Conservation (phyloP, 2,888 invertebrate genomes). For the Chaitophorus viminalis region DNA sequence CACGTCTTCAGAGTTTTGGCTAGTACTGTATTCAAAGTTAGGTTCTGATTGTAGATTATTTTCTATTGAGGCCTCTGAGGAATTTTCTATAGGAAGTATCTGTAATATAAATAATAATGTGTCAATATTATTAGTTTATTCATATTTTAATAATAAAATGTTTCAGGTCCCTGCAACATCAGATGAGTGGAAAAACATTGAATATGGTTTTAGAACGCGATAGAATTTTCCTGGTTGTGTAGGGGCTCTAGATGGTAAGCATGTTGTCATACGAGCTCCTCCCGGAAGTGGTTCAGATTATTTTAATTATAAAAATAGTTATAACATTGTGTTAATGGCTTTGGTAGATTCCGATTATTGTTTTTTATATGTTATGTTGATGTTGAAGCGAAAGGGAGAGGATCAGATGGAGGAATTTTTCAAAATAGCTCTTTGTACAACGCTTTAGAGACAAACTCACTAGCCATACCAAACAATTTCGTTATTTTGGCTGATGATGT, state of each 20-base stretch:
- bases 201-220: constrained; percentile 12
- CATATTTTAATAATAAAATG: not conserved
- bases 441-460: constrained; percentile 47
- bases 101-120: not conserved
- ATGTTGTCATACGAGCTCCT: no score
- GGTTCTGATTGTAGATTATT: not conserved
- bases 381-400: constrained; percentile 64
- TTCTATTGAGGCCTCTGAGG: not conserved
- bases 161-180: constrained; percentile 19
- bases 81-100: not conserved
- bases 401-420: constrained; percentile 65
- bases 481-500: constrained; percentile 63
- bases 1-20: not conserved
- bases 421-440: constrained; percentile 63
- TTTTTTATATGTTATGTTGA: constrained; percentile 64
- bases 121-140: no score
- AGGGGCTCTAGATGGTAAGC: no score
- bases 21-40: not conserved
- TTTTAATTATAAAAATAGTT: not conserved
- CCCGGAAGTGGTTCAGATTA: no score
- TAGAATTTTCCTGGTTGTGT: no score
- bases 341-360: constrained; percentile 65
- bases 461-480: constrained; percentile 63
- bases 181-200: constrained; percentile 11
- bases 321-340: constrained; percentile 65